These are phyloP conservation scores for Tyrophagus putrescentiae DNA, from an alignment of 1,140 invertebrate species.

Conservation along the genomic window DNA sequence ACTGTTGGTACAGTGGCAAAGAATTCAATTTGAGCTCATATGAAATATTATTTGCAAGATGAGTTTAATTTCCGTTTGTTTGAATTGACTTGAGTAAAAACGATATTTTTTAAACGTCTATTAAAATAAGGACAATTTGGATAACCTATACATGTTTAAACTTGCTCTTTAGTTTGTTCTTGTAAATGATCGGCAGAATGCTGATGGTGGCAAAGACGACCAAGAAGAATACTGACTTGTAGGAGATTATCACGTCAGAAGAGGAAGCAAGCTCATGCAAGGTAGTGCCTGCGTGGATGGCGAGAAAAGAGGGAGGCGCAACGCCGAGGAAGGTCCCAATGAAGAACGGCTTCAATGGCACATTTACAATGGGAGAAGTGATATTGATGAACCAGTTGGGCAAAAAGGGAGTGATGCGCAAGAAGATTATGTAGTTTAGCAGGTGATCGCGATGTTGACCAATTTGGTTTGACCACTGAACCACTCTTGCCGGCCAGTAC, in stretches of 20 bases:
- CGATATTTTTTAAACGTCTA: neutral
- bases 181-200: conserved; percentile 77
- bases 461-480: conserved; percentile 67
- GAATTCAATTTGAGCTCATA: no score
- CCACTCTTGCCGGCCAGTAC: conserved; percentile 75
- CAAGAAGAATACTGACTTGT: conserved; percentile 57
- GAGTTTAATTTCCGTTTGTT: no score
- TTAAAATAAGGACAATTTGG: neutral
- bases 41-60: no score
- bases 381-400: conserved; percentile 99
- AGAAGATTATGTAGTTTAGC: conserved; percentile 90
- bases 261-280: conserved; percentile 80
- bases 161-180: conserved; percentile 60
- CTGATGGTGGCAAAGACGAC: conserved; percentile 49
- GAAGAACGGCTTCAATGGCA: conserved; percentile 79
- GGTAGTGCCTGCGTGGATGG: conserved; percentile 92
- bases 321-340: conserved; percentile 82
- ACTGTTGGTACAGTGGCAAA: no score
- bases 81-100: no score
- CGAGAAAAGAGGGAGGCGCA: conserved; percentile 89
- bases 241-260: conserved; percentile 64
- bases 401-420: conserved; percentile 89
- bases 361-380: conserved; percentile 85
- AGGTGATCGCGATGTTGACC: conserved; percentile 57
- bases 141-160: conserved; percentile 44